A percentile compares a stretch with the other conserved stretches of the same genome.
Evolutionary conservation across 2,113 vertebrate genomes (phyloP).

Genomic region (Chaetodon trifascialis): DNA sequence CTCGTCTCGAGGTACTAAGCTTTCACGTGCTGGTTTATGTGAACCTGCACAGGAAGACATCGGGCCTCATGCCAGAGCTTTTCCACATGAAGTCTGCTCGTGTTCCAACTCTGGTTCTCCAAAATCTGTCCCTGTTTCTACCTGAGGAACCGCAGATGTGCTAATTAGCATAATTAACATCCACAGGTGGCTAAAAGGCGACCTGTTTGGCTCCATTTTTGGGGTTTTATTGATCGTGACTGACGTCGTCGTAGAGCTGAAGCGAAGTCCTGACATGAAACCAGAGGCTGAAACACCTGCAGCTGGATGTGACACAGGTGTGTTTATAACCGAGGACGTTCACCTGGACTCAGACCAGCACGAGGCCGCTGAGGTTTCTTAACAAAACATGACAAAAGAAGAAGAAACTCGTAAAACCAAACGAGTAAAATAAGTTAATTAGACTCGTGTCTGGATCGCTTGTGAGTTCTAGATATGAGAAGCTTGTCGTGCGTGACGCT

Average conservation of each 20-base stretch:
- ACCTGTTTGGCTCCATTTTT: no score
- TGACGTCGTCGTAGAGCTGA: no score
- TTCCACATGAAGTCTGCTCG: no score
- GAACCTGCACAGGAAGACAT: background rate
- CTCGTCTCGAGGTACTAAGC: background rate
- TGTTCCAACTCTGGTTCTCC: background rate
- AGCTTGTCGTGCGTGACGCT: background rate
- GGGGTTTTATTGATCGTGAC: no score
- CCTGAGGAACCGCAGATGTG: background rate
- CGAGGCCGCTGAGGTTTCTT: background rate
- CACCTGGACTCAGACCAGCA: background rate
- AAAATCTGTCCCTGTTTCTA: background rate
- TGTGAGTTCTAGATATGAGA: background rate
- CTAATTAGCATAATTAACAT: background rate
- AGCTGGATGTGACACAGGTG: background rate
- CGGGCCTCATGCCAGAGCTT: conserved; percentile 23
- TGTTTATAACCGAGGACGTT: background rate
- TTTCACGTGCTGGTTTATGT: background rate
- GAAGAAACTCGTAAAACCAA: no score
- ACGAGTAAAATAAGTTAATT: no score
- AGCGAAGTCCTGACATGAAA: background rate
- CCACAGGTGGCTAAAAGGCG: no score
- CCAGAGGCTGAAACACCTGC: background rate
- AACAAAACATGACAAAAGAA: no score
- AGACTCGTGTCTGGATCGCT: no score